Conservation (phyloP, 2,797 vertebrate species). For the Cynodonichthys magdalenae region DNA sequence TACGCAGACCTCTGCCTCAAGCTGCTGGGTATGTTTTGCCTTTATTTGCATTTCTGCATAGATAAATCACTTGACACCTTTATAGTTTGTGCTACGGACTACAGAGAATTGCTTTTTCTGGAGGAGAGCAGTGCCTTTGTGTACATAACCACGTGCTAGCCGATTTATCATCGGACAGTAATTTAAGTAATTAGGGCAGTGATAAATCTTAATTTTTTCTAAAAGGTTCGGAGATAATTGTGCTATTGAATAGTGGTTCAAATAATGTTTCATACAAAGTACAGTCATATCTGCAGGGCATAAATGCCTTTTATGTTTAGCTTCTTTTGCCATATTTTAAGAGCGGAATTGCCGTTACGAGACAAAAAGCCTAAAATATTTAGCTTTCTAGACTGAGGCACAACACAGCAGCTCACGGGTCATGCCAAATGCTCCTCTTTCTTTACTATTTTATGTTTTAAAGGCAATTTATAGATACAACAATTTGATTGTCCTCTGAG, state of each 20-base stretch:
- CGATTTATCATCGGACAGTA: conserved; percentile 69
- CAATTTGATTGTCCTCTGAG: conserved; percentile 68
- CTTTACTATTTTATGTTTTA: conserved; percentile 52
- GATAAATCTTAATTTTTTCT: conserved; percentile 65
- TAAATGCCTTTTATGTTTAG: conserved; percentile 28
- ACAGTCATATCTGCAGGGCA: conserved; percentile 3
- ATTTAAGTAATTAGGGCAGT: conserved; percentile 76
- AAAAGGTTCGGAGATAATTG: conserved; percentile 49
- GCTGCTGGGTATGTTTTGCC: conserved; percentile 57
- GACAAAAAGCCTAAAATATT: conserved; percentile 1
- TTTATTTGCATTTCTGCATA: conserved; percentile 71
- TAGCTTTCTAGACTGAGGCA: conserved; percentile 14
- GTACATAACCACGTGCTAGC: conserved; percentile 54
- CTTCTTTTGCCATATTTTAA: conserved; percentile 25
- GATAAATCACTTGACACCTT: conserved; percentile 71
- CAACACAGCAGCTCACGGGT: conserved; percentile 23
- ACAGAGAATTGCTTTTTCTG: conserved; percentile 74
- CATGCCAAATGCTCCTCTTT: conserved; percentile 36
- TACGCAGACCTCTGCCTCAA: conserved; percentile 57
- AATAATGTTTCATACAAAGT: conserved; percentile 38
- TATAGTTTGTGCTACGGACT: conserved; percentile 66
- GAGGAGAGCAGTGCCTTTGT: conserved; percentile 64
- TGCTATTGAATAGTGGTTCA: conserved; percentile 53
- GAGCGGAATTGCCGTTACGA: conserved; percentile 2
- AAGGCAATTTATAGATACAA: conserved; percentile 57